phyloP scores from a whole-genome alignment of 2,888 invertebrate genomes.

The Hemicrepidius hirtus region DNA sequence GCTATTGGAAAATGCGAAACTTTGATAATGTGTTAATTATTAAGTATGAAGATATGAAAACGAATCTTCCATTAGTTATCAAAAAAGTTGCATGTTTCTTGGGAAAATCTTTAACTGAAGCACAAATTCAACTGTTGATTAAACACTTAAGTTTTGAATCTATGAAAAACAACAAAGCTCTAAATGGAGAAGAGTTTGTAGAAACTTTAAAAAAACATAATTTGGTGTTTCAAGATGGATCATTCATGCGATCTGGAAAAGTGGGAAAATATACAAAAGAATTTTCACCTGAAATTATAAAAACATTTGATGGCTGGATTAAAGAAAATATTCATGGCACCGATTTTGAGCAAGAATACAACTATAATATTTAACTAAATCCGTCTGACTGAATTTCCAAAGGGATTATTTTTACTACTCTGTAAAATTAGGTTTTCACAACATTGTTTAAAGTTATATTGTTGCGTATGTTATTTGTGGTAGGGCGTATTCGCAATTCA shows the following conservation, averaged over 20 bases:
- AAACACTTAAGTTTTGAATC: conserved; percentile 65
- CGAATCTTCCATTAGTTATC: conserved; percentile 63
- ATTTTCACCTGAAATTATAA: conserved; percentile 57
- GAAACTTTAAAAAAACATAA: conserved; percentile 8
- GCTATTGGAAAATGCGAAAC: conserved; percentile 79
- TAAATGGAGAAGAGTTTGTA: conserved; percentile 73
- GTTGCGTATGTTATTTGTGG: too few species aligned
- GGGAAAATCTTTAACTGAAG: conserved; percentile 57
- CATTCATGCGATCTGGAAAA: conserved; percentile 63
- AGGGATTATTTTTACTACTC: too few species aligned
- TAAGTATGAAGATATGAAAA: conserved; percentile 83
- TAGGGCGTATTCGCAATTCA: too few species aligned
- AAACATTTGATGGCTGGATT: conserved; percentile 66
- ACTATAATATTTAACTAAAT: neutral
- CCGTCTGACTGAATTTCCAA: too few species aligned
- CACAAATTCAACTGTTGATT: conserved; percentile 59
- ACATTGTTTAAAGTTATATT: too few species aligned
- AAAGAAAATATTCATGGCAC: conserved; percentile 9
- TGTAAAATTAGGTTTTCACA: too few species aligned
- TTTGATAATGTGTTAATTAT: conserved; percentile 81
- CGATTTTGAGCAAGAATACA: conserved; percentile 6
- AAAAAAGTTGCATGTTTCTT: conserved; percentile 59
- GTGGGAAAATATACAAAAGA: conserved; percentile 61
- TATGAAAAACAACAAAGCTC: conserved; percentile 77
- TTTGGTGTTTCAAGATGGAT: conserved; percentile 7